A percentile compares a stretch with the other conserved stretches of the same genome.
Evolutionary conservation across 1,140 invertebrate species (phyloP).

Genomic region (Drosophila parvula): DNA sequence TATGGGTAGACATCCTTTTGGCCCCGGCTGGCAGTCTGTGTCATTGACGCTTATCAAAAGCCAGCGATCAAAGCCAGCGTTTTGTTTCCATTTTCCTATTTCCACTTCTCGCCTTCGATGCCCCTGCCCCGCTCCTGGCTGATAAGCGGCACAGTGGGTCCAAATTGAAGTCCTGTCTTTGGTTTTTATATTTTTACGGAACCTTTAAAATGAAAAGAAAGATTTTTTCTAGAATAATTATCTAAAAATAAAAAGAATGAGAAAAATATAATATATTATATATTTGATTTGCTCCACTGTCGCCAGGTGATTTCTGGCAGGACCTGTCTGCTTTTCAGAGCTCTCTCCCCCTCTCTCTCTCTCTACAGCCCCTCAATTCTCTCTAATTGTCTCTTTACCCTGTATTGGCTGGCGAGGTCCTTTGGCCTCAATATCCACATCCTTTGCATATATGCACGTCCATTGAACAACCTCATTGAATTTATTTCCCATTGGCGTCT

Average conservation of each 20-base stretch:
- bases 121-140: background rate
- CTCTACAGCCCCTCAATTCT: background rate
- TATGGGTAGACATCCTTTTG: no score
- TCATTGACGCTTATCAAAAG: constrained; percentile 56
- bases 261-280: background rate
- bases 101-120: constrained; percentile 6
- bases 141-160: constrained; percentile 3
- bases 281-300: background rate
- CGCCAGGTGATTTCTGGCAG: constrained; percentile 1
- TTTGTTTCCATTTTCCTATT: constrained; percentile 41
- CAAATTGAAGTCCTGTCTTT: background rate
- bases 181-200: no score
- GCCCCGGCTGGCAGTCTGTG: constrained; percentile 10
- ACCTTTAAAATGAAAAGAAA: no score
- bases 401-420: background rate
- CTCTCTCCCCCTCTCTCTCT: background rate
- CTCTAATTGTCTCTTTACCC: background rate
- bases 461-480: constrained; percentile 34
- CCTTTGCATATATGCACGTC: constrained; percentile 22
- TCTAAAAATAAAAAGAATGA: background rate
- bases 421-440: background rate
- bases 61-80: constrained; percentile 49
- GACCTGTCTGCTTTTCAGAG: constrained; percentile 7
- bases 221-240: no score
- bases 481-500: constrained; percentile 30